These are phyloP conservation scores for Heliconius eleuchia DNA, from an alignment of 1,140 invertebrate genomes.

Conservation along the genomic window DNA sequence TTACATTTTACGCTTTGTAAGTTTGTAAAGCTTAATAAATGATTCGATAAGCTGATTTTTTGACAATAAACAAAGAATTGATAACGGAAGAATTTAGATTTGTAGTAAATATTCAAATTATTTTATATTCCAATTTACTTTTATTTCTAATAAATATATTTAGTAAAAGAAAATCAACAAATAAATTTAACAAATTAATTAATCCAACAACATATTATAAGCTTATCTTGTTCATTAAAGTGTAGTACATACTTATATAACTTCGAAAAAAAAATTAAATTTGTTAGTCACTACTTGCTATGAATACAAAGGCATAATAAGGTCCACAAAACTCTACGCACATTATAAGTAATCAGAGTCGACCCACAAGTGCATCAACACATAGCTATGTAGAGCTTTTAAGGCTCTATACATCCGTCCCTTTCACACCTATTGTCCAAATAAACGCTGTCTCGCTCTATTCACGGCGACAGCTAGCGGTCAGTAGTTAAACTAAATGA, in stretches of 20 bases:
- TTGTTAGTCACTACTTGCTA: slow-evolving; percentile 20
- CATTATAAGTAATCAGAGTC: slow-evolving; percentile 29
- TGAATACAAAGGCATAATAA: slow-evolving; percentile 34
- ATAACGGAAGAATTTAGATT: no score
- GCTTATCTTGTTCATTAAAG: background rate
- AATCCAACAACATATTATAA: background rate
- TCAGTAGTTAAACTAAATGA: slow-evolving; percentile 53
- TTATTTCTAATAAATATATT: no score
- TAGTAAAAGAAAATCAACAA: background rate
- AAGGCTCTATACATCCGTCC: slow-evolving; percentile 56
- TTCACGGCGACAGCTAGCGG: slow-evolving; percentile 57
- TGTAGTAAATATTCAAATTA: background rate
- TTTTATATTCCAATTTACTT: background rate
- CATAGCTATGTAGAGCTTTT: slow-evolving; percentile 59
- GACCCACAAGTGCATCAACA: slow-evolving; percentile 36
- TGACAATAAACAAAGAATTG: no score
- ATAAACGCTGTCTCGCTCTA: slow-evolving; percentile 47
- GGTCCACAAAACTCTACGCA: slow-evolving; percentile 27
- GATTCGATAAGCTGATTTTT: no score
- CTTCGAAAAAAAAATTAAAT: background rate
- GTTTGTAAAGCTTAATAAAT: no score
- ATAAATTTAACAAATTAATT: background rate
- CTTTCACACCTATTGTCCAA: slow-evolving; percentile 43
- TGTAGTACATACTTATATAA: background rate
- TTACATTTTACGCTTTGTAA: no score